Evolutionary conservation across 2,113 vertebrate genomes (phyloP).

Genomic region (Archocentrus centrarchus): DNA sequence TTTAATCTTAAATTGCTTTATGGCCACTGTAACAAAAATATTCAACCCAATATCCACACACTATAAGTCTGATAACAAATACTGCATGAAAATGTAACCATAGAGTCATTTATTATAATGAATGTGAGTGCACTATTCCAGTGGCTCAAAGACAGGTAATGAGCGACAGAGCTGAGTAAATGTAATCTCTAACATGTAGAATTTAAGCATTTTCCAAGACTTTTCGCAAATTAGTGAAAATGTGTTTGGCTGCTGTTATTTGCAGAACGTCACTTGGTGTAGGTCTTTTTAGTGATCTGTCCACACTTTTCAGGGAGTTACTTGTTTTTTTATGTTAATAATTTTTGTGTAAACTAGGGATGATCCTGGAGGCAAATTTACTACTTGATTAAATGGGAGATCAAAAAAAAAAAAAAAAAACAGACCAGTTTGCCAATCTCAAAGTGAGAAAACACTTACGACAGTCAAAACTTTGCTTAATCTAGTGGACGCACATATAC

Average conservation of each 20-base stretch:
- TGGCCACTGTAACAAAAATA: background rate
- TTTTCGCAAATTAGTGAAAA: slow-evolving; percentile 8
- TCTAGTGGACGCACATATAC: background rate
- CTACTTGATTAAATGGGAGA: no score
- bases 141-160: slow-evolving; percentile 29
- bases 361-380: no score
- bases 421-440: background rate
- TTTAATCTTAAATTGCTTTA: slow-evolving; percentile 13
- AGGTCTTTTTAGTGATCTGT: background rate
- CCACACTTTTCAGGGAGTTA: slow-evolving; percentile 11
- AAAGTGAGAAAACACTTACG: background rate
- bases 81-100: slow-evolving; percentile 53
- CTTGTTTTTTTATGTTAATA: slow-evolving; percentile 23
- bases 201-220: slow-evolving; percentile 10
- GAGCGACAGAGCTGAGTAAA: slow-evolving; percentile 37
- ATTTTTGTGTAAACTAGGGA: background rate
- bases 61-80: slow-evolving; percentile 44
- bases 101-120: slow-evolving; percentile 51
- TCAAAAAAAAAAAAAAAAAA: background rate
- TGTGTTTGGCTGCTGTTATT: background rate
- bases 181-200: slow-evolving; percentile 18
- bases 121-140: slow-evolving; percentile 26
- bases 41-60: slow-evolving; percentile 47
- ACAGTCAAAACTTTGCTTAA: background rate
- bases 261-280: slow-evolving; percentile 4